A percentile compares a stretch with the other conserved stretches of the same genome.
These are phyloP conservation scores for Zeuzera pyrina DNA, from an alignment of 2,888 invertebrate genomes.

Conservation along the genomic window DNA sequence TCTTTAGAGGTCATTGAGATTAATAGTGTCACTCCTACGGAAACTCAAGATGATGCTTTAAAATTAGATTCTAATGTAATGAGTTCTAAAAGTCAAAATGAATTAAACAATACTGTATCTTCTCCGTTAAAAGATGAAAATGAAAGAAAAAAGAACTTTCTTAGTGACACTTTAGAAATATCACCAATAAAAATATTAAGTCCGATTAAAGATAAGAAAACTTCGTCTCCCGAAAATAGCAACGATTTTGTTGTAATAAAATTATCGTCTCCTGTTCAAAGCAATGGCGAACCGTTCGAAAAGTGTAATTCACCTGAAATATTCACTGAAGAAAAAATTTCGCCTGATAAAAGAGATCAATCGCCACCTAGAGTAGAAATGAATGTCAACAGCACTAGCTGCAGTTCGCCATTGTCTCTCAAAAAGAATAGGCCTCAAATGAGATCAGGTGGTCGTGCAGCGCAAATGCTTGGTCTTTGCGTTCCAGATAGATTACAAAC, in stretches of 20 bases:
- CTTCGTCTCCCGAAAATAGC: slow-evolving; percentile 44
- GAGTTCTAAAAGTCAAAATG: too few species aligned
- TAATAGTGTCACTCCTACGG: too few species aligned
- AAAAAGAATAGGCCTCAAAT: slow-evolving; percentile 56
- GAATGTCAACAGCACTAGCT: slow-evolving; percentile 32
- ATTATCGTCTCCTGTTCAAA: slow-evolving; percentile 47
- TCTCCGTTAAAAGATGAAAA: slow-evolving; percentile 51
- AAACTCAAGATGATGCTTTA: too few species aligned
- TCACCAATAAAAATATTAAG: slow-evolving; percentile 71
- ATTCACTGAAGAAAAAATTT: slow-evolving; percentile 58
- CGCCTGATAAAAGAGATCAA: slow-evolving; percentile 49
- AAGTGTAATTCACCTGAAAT: slow-evolving; percentile 55
- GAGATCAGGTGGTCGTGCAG: slow-evolving; percentile 47
- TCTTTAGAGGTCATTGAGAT: too few species aligned
- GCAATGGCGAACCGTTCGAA: slow-evolving; percentile 52
- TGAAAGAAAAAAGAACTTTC: slow-evolving; percentile 64
- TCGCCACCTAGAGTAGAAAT: slow-evolving; percentile 50
- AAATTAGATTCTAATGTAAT: too few species aligned
- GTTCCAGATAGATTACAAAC: slow-evolving; percentile 40
- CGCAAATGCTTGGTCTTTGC: slow-evolving; percentile 62
- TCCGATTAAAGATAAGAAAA: slow-evolving; percentile 40
- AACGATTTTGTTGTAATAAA: slow-evolving; percentile 52
- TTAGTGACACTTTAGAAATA: slow-evolving; percentile 73
- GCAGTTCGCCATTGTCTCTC: slow-evolving; percentile 48
- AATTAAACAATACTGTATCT: slow-evolving; percentile 28